Evolutionary conservation across 2,888 invertebrate species (phyloP).

Genomic region (Bugula neritina): DNA sequence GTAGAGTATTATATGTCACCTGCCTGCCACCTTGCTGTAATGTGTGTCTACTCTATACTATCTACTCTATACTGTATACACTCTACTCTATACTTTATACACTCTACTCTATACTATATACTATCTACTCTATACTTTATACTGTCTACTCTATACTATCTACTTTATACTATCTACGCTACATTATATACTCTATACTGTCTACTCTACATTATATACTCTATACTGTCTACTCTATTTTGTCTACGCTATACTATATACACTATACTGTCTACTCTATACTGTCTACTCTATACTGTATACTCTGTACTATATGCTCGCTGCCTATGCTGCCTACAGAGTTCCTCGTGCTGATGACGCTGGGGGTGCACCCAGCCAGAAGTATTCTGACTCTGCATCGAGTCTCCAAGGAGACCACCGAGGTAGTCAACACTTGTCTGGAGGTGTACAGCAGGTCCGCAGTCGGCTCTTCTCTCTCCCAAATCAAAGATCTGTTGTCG

Average conservation of each 20-base stretch:
- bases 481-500: constrained; percentile 5
- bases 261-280: neutral
- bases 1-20: too few species aligned
- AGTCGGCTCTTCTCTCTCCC: neutral
- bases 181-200: too few species aligned
- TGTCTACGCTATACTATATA: too few species aligned
- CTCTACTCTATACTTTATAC: neutral
- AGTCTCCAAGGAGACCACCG: neutral
- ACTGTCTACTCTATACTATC: neutral
- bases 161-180: neutral
- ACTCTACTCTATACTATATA: neutral
- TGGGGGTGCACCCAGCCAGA: constrained; percentile 8
- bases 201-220: too few species aligned
- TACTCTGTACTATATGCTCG: too few species aligned
- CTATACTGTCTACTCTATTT: too few species aligned
- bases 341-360: constrained; percentile 3
- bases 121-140: neutral
- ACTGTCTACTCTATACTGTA: neutral
- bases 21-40: neutral
- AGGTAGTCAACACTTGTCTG: constrained; percentile 8
- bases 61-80: neutral
- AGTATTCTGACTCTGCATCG: constrained; percentile 6
- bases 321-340: constrained; percentile 3
- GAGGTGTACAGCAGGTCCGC: constrained; percentile 3
- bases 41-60: neutral